Evolutionary conservation across 2,113 vertebrate species (phyloP).

Genomic region (Antigone vipio): DNA sequence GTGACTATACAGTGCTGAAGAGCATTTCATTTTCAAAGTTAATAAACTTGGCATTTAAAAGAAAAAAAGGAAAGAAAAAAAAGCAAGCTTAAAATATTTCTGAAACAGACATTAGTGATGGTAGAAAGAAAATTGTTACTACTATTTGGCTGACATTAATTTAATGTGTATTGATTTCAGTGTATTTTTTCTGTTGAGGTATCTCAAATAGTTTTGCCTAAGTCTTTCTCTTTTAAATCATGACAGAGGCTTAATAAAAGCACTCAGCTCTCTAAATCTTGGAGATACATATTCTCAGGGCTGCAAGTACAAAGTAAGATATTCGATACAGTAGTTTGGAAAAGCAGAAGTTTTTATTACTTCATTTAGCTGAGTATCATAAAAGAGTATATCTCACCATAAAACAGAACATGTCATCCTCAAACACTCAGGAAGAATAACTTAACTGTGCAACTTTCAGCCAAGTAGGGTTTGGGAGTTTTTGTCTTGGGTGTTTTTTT

Average conservation of each 20-base stretch:
- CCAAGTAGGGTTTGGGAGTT: not conserved
- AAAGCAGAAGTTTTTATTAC: conserved; percentile 34
- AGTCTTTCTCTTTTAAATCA: not conserved
- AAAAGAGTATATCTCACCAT: not conserved
- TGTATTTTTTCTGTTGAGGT: not conserved
- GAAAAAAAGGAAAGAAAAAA: not conserved
- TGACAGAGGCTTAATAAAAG: conserved; percentile 15
- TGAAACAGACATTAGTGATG: not conserved
- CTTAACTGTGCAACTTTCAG: not conserved
- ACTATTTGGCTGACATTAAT: not conserved
- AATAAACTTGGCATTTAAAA: not conserved
- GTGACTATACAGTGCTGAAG: not conserved
- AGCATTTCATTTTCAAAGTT: not conserved
- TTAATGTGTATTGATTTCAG: conserved; percentile 18
- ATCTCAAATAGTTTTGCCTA: not conserved
- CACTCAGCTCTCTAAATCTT: conserved; percentile 12
- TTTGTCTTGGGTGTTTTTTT: not conserved
- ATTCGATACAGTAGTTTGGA: not conserved
- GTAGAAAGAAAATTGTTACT: not conserved
- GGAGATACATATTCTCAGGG: not conserved
- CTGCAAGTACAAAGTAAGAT: not conserved
- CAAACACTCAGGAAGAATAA: not conserved
- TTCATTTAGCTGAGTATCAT: conserved; percentile 14
- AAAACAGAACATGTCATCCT: not conserved
- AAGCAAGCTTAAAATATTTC: not conserved